phyloP scores from a whole-genome alignment of 2,888 invertebrate genomes.

The Autographa pulchrina region DNA sequence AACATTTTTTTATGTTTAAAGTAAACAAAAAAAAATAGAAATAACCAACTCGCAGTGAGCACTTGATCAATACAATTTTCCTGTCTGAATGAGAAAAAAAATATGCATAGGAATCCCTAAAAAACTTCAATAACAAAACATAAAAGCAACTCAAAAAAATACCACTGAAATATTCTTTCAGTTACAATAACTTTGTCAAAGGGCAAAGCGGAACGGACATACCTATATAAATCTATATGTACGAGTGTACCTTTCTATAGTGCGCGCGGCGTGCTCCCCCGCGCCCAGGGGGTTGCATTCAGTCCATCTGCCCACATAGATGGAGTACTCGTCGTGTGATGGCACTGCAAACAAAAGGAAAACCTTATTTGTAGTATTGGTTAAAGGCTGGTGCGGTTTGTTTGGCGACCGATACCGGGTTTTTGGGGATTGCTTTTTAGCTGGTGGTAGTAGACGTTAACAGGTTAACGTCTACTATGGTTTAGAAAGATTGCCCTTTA shows the following conservation, averaged over 20 bases:
- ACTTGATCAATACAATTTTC: too few species aligned
- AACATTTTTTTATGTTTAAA: too few species aligned
- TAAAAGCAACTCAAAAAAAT: constrained; percentile 17
- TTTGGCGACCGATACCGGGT: too few species aligned
- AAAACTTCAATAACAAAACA: background rate
- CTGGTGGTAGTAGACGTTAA: too few species aligned
- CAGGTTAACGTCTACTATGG: too few species aligned
- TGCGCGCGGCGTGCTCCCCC: constrained; percentile 71
- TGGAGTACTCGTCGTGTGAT: constrained; percentile 72
- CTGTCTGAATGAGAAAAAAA: too few species aligned
- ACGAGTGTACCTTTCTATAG: constrained; percentile 71
- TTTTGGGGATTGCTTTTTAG: too few species aligned
- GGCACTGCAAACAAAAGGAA: constrained; percentile 64
- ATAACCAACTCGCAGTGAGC: too few species aligned
- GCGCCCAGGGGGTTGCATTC: constrained; percentile 74
- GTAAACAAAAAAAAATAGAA: too few species aligned
- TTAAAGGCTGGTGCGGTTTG: background rate
- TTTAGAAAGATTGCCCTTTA: too few species aligned
- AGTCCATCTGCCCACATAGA: constrained; percentile 82
- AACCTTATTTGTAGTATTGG: background rate
- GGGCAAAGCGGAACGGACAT: constrained; percentile 23
- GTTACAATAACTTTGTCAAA: constrained; percentile 30
- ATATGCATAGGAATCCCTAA: too few species aligned
- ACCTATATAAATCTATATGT: background rate
- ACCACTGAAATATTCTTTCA: constrained; percentile 17